Evolutionary conservation across 2,797 vertebrate species (phyloP), one percentile per base, ranked within the genome.

Genomic region (Furcifer pardalis): DNA sequence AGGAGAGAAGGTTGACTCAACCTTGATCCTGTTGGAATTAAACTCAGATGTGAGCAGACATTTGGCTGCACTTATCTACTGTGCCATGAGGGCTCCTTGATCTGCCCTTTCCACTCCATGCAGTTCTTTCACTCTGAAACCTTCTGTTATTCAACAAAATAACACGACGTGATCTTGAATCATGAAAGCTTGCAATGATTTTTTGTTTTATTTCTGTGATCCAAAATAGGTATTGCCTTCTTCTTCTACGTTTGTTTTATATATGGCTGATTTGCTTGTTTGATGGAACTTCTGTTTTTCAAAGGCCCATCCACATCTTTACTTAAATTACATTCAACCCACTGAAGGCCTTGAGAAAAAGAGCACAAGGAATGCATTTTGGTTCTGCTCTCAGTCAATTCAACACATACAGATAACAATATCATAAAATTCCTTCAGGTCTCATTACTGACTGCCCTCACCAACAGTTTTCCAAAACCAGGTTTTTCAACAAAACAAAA

Each of bases 401-500:
- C 90, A 92, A 90, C 78, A 89, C 90, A 76, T 82, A 87, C 52
- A 84, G 86, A 87, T 90, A 95, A 95, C 90, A 95, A 95, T 93
- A 92, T 94, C 91, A 87, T 8, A 30, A 63, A 1, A 94, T 89
- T 94, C 95, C 94, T 95, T 94, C 94, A 86, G 91, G 92, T 46
- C 30, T 68, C 23, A 56, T 80, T 76, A 37, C 46, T 68, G 8
- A 2, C 15, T 21, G 13, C 40, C 23, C 1, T 37, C 37, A 71
- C 42, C 25, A 71, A 7, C 37, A 8, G 23, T 83, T 71, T 25
- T 42, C 52, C 25, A 49, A 96, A 96, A 94, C 91, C 90, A 91
- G 88, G 95, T 94, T 95, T 92, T 21, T 42, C 37, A 0, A 92
- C 95, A 95, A 96, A 94, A 87, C 95, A 90, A 52, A 90, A 93